These are phyloP conservation scores for Habrosyne pyritoides DNA, from an alignment of 2,888 invertebrate species.

Conservation along the genomic window DNA sequence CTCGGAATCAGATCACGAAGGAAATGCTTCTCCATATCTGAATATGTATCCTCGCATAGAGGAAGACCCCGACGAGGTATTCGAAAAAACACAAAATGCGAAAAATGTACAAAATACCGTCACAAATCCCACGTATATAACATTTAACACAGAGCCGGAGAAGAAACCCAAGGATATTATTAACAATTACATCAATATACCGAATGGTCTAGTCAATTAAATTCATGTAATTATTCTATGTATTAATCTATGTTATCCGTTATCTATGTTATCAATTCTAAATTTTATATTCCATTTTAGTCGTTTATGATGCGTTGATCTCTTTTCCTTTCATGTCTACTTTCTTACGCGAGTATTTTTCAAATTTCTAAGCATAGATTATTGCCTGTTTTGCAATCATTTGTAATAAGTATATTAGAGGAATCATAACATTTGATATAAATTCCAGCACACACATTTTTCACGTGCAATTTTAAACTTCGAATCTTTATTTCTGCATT, in stretches of 20 bases:
- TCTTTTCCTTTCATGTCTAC: not conserved
- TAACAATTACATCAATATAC: slow-evolving; percentile 65
- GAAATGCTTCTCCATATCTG: slow-evolving; percentile 56
- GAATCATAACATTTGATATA: not conserved
- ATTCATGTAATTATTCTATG: slow-evolving; percentile 32
- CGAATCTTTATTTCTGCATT: not conserved
- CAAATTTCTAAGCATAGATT: not conserved
- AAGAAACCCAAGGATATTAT: slow-evolving; percentile 66
- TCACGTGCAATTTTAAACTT: not conserved
- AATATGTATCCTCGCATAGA: slow-evolving; percentile 66
- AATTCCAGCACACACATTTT: not conserved
- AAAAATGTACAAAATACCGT: slow-evolving; percentile 54
- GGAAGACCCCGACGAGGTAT: slow-evolving; percentile 73
- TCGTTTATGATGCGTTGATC: not conserved
- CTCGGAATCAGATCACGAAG: slow-evolving; percentile 73
- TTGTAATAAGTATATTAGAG: no score
- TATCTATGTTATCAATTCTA: not conserved
- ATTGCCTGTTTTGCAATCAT: not conserved
- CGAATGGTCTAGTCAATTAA: slow-evolving; percentile 79
- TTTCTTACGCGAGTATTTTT: not conserved
- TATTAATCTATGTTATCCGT: slow-evolving; percentile 36
- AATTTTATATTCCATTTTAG: not conserved
- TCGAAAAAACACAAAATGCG: slow-evolving; percentile 57
- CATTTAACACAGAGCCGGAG: slow-evolving; percentile 41
- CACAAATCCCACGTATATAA: slow-evolving; percentile 74